These are phyloP conservation scores for Andrena haemorrhoa DNA, from an alignment of 2,888 invertebrate genomes.

Conservation along the genomic window DNA sequence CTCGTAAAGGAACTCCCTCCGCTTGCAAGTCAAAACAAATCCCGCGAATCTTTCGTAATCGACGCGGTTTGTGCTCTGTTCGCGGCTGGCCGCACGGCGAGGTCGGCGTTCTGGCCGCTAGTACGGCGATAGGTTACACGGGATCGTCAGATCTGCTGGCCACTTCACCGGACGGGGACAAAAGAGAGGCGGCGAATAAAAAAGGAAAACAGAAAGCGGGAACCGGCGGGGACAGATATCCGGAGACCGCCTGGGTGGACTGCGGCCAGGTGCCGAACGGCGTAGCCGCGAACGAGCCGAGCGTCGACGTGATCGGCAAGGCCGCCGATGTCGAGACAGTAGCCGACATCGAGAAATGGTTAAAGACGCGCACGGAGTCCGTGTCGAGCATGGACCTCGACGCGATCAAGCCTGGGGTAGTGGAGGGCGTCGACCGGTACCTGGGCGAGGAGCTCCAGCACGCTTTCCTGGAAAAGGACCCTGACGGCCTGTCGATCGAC, in stretches of 20 bases:
- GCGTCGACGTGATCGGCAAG: slow-evolving; percentile 39
- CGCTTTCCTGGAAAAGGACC: slow-evolving; percentile 77
- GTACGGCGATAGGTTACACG: slow-evolving; percentile 44
- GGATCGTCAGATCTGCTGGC: slow-evolving; percentile 33
- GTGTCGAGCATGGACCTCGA: slow-evolving; percentile 80
- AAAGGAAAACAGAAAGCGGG: slow-evolving; percentile 55
- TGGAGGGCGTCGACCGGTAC: slow-evolving; percentile 77
- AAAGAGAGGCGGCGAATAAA: slow-evolving; percentile 55
- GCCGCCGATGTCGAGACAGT: slow-evolving; percentile 70
- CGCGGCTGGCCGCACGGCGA: slow-evolving; percentile 63
- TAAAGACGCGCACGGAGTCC: slow-evolving; percentile 79
- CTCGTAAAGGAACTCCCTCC: slow-evolving; percentile 76
- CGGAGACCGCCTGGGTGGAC: slow-evolving; percentile 34
- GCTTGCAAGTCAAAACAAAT: slow-evolving; percentile 76
- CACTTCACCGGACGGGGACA: slow-evolving; percentile 54
- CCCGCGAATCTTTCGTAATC: slow-evolving; percentile 78
- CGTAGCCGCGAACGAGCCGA: slow-evolving; percentile 5
- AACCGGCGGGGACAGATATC: slow-evolving; percentile 16
- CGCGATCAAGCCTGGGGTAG: slow-evolving; percentile 74
- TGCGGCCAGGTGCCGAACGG: slow-evolving; percentile 2
- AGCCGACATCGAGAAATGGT: slow-evolving; percentile 82
- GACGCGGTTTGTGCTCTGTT: slow-evolving; percentile 58
- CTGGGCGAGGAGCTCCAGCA: slow-evolving; percentile 78
- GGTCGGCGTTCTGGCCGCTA: slow-evolving; percentile 45
- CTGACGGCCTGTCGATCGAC: slow-evolving; percentile 76